Evolutionary conservation across 2,888 invertebrate species (phyloP).

Genomic region (Abscondita cerata): DNA sequence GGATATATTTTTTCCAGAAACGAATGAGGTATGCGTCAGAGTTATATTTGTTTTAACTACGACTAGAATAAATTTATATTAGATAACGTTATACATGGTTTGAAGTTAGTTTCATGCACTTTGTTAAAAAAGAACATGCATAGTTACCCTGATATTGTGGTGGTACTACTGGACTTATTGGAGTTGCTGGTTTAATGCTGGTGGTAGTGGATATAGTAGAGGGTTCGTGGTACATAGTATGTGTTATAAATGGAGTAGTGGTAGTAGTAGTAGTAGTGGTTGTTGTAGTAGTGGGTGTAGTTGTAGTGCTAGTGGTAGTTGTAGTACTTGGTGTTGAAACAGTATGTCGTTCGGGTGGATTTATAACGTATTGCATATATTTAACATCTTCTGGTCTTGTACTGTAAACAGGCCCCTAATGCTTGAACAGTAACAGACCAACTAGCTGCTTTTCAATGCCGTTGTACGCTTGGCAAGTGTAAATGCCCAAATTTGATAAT

Average conservation of each 20-base stretch:
- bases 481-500: conserved; percentile 78
- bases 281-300: conserved; percentile 26
- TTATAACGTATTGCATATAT: conserved; percentile 67
- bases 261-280: conserved; percentile 42
- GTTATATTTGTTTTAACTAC: conserved; percentile 72
- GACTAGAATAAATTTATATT: conserved; percentile 56
- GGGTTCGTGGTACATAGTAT: conserved; percentile 25
- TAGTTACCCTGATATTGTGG: conserved; percentile 28
- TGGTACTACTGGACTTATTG: conserved; percentile 20
- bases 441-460: conserved; percentile 75
- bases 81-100: neutral
- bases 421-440: conserved; percentile 79
- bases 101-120: neutral
- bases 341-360: conserved; percentile 59
- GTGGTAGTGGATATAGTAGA: neutral
- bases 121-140: conserved; percentile 13
- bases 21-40: conserved; percentile 64
- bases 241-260: conserved; percentile 42
- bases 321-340: conserved; percentile 42
- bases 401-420: conserved; percentile 71
- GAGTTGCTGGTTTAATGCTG: conserved; percentile 3
- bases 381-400: conserved; percentile 63
- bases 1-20: conserved; percentile 71
- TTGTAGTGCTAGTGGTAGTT: conserved; percentile 40
- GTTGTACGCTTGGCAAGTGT: conserved; percentile 91